Evolutionary conservation across 2,888 invertebrate species (phyloP).

Genomic region (Hypomecis atomaria): DNA sequence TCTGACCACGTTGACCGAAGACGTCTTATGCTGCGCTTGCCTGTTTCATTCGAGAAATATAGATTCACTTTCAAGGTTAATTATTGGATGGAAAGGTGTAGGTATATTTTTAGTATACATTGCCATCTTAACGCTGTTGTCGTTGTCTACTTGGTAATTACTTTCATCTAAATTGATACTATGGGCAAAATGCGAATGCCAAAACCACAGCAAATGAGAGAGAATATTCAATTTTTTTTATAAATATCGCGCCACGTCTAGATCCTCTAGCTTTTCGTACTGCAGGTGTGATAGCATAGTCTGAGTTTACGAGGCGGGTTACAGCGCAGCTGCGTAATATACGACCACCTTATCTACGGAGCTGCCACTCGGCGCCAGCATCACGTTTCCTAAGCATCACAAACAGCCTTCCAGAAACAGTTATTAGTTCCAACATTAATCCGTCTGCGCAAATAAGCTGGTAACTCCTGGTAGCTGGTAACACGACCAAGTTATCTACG

Average conservation of each 20-base stretch:
- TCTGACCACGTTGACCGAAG: no score
- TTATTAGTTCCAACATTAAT: not conserved
- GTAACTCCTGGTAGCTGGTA: not conserved
- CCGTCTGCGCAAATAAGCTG: not conserved
- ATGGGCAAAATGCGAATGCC: no score
- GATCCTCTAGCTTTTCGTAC: not conserved
- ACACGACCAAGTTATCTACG: not conserved
- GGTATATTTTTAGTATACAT: no score
- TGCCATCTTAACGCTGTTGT: no score
- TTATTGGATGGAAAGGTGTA: no score
- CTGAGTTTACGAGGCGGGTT: slow-evolving; percentile 32
- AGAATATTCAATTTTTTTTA: no score
- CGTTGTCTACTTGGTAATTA: no score
- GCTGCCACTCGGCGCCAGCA: not conserved
- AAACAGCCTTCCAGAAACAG: not conserved
- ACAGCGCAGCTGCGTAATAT: slow-evolving; percentile 28
- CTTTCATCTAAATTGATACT: no score
- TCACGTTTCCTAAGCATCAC: not conserved
- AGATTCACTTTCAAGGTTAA: no score
- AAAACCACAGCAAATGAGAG: no score
- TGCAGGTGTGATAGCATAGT: slow-evolving; percentile 24
- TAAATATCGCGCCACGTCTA: not conserved
- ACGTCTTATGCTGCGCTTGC: no score
- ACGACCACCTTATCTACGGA: not conserved
- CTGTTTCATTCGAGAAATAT: no score